These are phyloP conservation scores for Oedothorax gibbosus DNA, from an alignment of 1,140 invertebrate genomes.

Conservation along the genomic window DNA sequence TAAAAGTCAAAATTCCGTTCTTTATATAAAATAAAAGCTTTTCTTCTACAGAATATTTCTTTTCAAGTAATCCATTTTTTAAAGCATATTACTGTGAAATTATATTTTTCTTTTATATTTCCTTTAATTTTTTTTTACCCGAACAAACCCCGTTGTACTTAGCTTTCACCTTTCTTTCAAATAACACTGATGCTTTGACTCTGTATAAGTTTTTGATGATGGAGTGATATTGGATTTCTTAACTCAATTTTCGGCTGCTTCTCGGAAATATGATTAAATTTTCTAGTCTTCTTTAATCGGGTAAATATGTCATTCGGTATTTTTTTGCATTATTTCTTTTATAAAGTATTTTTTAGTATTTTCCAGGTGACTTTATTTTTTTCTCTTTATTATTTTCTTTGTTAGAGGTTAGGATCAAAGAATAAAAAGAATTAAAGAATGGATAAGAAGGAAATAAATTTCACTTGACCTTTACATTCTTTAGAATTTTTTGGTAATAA, in stretches of 20 bases:
- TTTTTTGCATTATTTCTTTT: constrained; percentile 18
- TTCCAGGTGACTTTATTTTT: neutral
- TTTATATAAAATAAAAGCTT: neutral
- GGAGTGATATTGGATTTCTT: constrained; percentile 49
- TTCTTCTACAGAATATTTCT: neutral
- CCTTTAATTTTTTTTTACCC: neutral
- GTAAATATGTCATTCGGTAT: constrained; percentile 24
- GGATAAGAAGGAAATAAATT: no score
- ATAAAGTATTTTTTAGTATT: constrained; percentile 1
- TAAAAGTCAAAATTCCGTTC: constrained; percentile 13
- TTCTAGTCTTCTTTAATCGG: constrained; percentile 30
- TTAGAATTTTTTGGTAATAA: no score
- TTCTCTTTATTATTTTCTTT: neutral
- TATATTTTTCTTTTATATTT: constrained; percentile 30
- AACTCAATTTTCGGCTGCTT: constrained; percentile 29
- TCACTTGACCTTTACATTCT: no score
- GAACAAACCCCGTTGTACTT: constrained; percentile 2
- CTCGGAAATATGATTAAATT: constrained; percentile 44
- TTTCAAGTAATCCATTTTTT: constrained; percentile 35
- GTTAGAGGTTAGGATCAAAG: no score
- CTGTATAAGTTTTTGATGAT: constrained; percentile 20
- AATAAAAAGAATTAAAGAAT: no score
- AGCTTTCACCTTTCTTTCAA: constrained; percentile 10
- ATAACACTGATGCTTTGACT: constrained; percentile 34
- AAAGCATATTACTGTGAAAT: constrained; percentile 46